Conservation (phyloP, 2,113 vertebrate species). For the Brevimyrus niger region DNA sequence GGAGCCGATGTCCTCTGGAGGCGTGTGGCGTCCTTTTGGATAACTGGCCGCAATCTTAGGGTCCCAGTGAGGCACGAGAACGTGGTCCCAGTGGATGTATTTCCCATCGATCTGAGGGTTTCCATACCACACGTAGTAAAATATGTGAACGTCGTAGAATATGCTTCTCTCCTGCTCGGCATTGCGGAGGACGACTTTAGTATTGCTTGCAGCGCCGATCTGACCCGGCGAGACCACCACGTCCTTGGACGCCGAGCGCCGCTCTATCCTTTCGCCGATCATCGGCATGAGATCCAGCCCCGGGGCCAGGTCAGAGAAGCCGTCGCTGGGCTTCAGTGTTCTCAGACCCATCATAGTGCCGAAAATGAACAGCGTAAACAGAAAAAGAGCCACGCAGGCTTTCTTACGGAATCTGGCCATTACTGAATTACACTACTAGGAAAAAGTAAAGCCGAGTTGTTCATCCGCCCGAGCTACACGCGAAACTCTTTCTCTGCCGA, state of each 20-base stretch:
- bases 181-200: conserved; percentile 61
- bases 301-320: conserved; percentile 70
- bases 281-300: conserved; percentile 60
- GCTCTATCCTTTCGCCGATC: conserved; percentile 47
- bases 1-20: conserved; percentile 75
- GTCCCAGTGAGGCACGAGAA: conserved; percentile 85
- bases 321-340: conserved; percentile 74
- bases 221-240: conserved; percentile 43
- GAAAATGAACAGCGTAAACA: conserved; percentile 80
- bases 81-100: conserved; percentile 81
- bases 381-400: conserved; percentile 71
- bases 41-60: conserved; percentile 82
- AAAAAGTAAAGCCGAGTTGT: neutral
- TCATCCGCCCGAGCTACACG: neutral
- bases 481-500: neutral
- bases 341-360: conserved; percentile 82
- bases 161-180: conserved; percentile 60
- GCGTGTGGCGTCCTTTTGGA: conserved; percentile 70
- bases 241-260: conserved; percentile 43
- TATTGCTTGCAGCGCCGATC: conserved; percentile 52
- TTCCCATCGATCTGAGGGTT: conserved; percentile 62
- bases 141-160: conserved; percentile 78
- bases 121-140: conserved; percentile 86
- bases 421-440: conserved; percentile 49
- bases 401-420: conserved; percentile 78